A percentile compares a stretch with the other conserved stretches of the same genome.
Conservation (phyloP, 2,797 vertebrate species). For the Emydoidea blandingii region DNA sequence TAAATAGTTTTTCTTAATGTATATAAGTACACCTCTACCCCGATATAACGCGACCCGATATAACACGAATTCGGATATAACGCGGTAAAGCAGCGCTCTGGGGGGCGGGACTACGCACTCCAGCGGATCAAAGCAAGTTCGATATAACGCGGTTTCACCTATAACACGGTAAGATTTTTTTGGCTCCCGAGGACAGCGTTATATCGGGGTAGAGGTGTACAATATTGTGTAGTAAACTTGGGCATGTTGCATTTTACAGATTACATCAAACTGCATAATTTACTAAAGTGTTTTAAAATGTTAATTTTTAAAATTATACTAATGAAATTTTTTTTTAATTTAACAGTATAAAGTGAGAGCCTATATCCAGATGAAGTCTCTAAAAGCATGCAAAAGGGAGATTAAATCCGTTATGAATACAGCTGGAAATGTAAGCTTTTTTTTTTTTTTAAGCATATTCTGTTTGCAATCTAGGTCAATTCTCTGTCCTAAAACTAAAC, state of each 20-base stretch:
- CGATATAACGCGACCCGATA: too few species aligned
- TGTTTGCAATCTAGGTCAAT: background rate
- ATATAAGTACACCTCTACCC: too few species aligned
- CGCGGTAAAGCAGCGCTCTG: too few species aligned
- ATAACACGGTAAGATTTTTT: too few species aligned
- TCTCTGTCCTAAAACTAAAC: background rate
- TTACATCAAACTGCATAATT: background rate
- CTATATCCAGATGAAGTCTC: slow-evolving; percentile 99
- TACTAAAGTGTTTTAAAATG: background rate
- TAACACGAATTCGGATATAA: too few species aligned
- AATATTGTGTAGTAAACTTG: background rate
- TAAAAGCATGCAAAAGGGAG: slow-evolving; percentile 98
- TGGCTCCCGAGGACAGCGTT: too few species aligned
- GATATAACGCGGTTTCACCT: too few species aligned
- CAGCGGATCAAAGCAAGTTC: too few species aligned
- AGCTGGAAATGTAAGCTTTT: slow-evolving; percentile 93
- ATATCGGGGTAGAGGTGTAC: background rate
- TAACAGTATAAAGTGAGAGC: slow-evolving; percentile 97
- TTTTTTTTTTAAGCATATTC: background rate
- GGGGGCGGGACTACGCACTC: too few species aligned
- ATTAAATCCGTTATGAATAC: slow-evolving; percentile 99
- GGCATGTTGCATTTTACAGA: background rate
- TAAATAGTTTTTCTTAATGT: background rate
- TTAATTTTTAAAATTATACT: background rate
- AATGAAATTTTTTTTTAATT: slow-evolving; percentile 19